These are phyloP conservation scores for Zhengitettix transpicula DNA, from an alignment of 2,888 invertebrate species.

Conservation along the genomic window DNA sequence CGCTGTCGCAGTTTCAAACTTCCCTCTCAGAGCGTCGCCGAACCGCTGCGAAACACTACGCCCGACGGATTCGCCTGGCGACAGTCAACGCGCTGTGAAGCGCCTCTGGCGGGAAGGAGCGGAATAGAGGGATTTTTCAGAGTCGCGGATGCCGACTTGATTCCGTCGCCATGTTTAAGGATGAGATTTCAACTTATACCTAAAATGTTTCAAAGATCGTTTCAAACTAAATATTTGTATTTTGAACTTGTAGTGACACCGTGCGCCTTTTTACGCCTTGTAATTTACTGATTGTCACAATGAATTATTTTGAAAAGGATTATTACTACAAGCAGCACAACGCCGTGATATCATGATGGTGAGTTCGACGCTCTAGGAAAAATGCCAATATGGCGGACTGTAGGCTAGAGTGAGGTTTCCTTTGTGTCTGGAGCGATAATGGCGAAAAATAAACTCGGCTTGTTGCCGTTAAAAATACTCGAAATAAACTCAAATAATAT, in stretches of 20 bases:
- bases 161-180: conserved; percentile 35
- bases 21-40: no score
- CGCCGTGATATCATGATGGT: conserved; percentile 52
- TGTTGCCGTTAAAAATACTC: no score
- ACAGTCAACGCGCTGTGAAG: neutral
- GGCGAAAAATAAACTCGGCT: neutral
- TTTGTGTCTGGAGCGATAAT: conserved; percentile 4
- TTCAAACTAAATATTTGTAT: conserved; percentile 23
- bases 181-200: conserved; percentile 27
- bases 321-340: conserved; percentile 36
- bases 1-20: no score
- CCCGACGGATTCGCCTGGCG: no score
- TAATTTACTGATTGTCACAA: conserved; percentile 26
- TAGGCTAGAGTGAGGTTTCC: conserved; percentile 1
- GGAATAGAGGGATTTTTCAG: neutral
- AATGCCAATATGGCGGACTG: conserved; percentile 30
- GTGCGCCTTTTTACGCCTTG: conserved; percentile 31
- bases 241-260: no score
- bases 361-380: conserved; percentile 30
- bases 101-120: neutral
- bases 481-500: no score
- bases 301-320: conserved; percentile 35
- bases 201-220: conserved; percentile 29
- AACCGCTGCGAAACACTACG: no score
- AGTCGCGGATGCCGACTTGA: neutral